A percentile compares a stretch with the other conserved stretches of the same genome.
phyloP scores from a whole-genome alignment of 2,797 vertebrate genomes.

The Enteromius paludinosus region DNA sequence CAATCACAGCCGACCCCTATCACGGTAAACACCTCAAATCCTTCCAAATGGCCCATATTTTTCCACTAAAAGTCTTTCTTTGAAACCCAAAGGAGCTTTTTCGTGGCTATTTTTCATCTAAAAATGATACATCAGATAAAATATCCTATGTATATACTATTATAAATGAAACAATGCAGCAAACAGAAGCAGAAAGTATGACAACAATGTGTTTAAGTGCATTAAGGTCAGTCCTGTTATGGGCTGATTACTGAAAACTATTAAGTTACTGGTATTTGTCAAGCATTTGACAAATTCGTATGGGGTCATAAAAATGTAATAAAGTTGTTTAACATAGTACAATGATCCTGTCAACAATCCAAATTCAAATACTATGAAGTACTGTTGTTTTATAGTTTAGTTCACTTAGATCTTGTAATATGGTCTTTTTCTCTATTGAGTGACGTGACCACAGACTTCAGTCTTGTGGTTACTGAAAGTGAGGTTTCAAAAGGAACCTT shows the following conservation, averaged over 20 bases:
- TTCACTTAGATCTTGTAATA: background rate
- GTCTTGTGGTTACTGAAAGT: slow-evolving; percentile 10
- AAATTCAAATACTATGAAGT: background rate
- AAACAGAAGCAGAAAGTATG: background rate
- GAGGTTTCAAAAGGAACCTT: background rate
- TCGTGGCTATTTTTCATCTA: background rate
- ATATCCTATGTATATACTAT: background rate
- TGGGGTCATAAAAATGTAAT: background rate
- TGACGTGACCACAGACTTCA: background rate
- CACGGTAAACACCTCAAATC: slow-evolving; percentile 78
- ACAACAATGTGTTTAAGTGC: background rate
- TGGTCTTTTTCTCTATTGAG: background rate
- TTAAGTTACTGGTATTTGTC: background rate
- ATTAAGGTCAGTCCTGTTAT: background rate
- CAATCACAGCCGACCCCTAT: slow-evolving; percentile 85
- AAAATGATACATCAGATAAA: background rate
- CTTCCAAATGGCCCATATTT: background rate
- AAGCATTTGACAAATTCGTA: background rate
- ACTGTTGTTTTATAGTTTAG: background rate
- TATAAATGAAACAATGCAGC: background rate
- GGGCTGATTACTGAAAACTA: background rate
- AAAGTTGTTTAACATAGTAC: background rate
- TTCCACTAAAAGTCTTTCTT: background rate
- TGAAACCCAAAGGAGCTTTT: background rate
- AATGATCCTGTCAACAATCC: background rate